phyloP scores from a whole-genome alignment of 1,140 invertebrate species.

The Drosophila sulfurigaster region DNA sequence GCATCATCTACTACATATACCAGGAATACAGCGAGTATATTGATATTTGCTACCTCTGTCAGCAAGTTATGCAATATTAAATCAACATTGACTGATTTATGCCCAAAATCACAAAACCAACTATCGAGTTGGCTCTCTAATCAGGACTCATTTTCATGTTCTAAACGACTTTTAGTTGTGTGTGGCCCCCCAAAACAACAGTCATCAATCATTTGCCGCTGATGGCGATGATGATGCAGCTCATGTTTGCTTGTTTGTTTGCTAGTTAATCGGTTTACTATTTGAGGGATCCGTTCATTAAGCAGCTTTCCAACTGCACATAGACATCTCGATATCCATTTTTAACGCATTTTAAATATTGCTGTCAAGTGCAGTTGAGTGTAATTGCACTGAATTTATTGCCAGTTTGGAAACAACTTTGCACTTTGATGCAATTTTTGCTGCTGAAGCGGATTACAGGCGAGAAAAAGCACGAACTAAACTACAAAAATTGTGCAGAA shows the following conservation, averaged over 20 bases:
- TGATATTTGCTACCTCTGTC: constrained; percentile 38
- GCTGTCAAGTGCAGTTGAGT: not conserved
- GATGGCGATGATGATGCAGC: not conserved
- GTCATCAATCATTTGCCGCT: constrained; percentile 16
- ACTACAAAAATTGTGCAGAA: constrained; percentile 34
- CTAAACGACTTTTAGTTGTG: constrained; percentile 1
- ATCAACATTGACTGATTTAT: constrained; percentile 11
- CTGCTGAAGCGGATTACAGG: constrained; percentile 43
- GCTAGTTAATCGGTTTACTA: constrained; percentile 12
- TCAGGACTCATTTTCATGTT: constrained; percentile 1
- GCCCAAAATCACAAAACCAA: not conserved
- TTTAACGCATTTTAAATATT: not conserved
- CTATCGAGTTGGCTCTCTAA: not conserved
- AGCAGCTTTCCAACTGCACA: not conserved
- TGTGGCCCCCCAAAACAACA: not conserved
- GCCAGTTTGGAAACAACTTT: constrained; percentile 64
- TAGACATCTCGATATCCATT: not conserved
- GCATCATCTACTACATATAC: not conserved
- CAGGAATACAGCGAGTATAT: not conserved
- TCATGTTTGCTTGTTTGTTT: not conserved
- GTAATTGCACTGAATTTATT: constrained; percentile 44
- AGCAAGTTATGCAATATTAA: constrained; percentile 19
- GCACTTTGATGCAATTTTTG: constrained; percentile 63
- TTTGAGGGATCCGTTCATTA: constrained; percentile 6
- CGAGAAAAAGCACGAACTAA: constrained; percentile 29